Percentiles rank a stretch among this genome's conserved stretches.
Conservation (phyloP, 2,113 vertebrate species). For the Caloenas nicobarica region DNA sequence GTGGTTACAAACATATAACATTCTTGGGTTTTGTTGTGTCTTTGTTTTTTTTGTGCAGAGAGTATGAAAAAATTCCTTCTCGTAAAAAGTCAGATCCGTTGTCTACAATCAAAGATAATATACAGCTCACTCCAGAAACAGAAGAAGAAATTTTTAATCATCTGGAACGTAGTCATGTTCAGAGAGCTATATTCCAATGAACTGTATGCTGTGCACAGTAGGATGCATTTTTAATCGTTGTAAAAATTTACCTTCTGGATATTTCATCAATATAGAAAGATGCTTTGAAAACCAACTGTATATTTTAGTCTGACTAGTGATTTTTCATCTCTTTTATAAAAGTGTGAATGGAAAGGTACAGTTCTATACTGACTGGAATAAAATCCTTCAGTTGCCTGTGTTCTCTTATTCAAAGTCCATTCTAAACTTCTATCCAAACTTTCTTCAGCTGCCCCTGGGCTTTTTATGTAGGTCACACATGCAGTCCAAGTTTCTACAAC, state of each 20-base stretch:
- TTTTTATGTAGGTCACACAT: neutral
- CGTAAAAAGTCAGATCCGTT: constrained; percentile 78
- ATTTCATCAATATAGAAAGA: neutral
- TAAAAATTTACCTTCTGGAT: neutral
- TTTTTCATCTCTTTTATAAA: neutral
- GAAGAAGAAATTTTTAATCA: constrained; percentile 74
- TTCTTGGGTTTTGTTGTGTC: neutral
- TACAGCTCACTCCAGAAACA: constrained; percentile 75
- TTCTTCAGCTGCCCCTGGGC: neutral
- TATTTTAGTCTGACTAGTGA: neutral
- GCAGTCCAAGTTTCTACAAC: neutral
- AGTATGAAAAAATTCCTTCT: constrained; percentile 74
- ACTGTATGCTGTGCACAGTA: neutral
- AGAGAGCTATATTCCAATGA: constrained; percentile 76
- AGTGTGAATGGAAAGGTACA: neutral
- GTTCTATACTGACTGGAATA: constrained; percentile 30
- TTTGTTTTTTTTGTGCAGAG: constrained; percentile 71
- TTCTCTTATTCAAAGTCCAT: neutral
- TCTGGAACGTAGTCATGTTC: constrained; percentile 29
- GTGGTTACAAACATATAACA: neutral
- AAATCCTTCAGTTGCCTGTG: neutral
- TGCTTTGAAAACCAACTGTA: neutral
- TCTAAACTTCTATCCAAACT: neutral
- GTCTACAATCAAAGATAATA: constrained; percentile 84
- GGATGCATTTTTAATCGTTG: constrained; percentile 10